phyloP scores from a whole-genome alignment of 2,797 vertebrate genomes.

The Poecile montanus region DNA sequence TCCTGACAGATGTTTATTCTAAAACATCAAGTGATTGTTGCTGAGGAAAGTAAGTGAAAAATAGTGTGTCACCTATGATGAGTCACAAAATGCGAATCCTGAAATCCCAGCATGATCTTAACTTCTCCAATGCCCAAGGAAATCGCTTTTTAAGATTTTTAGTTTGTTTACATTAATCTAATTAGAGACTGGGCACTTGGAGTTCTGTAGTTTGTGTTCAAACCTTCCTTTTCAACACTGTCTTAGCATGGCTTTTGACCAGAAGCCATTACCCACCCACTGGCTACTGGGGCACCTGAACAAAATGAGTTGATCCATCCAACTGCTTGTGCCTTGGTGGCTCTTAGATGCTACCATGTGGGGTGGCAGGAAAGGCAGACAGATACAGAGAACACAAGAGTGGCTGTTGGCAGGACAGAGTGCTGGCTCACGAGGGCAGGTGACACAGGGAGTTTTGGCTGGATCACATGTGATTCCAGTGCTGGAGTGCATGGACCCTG shows the following conservation, averaged over 20 bases:
- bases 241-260: background rate
- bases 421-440: background rate
- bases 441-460: background rate
- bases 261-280: background rate
- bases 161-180: background rate
- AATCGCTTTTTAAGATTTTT: background rate
- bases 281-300: background rate
- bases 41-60: slow-evolving; percentile 18
- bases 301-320: background rate
- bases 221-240: background rate
- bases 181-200: background rate
- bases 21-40: slow-evolving; percentile 30
- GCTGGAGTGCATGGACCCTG: fast-evolving
- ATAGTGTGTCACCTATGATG: background rate
- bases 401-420: background rate
- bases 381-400: background rate
- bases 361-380: slow-evolving; percentile 19
- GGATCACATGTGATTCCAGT: background rate
- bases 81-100: background rate
- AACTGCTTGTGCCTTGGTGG: background rate
- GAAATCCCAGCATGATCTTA: background rate
- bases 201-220: background rate
- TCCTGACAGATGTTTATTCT: slow-evolving; percentile 61
- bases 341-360: fast-evolving
- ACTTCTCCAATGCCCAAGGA: background rate